A percentile compares a stretch with the other conserved stretches of the same genome.
Conservation (phyloP, 2,797 vertebrate genomes). For the Simalia tracyae region DNA sequence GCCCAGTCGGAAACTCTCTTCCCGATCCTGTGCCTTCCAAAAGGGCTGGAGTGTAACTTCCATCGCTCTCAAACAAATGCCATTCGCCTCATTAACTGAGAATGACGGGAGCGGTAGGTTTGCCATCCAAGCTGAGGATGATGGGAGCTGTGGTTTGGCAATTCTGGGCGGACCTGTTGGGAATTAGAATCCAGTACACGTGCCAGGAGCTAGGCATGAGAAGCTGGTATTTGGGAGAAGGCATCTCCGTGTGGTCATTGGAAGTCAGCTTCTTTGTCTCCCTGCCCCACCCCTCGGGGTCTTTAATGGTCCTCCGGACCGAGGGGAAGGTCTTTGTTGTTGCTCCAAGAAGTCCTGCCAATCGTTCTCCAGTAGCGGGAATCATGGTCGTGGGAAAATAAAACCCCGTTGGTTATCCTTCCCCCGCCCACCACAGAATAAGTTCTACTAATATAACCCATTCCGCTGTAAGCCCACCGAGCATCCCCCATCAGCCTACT, state of each 20-base stretch:
- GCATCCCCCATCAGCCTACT: fast-evolving
- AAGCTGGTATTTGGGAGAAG: background rate
- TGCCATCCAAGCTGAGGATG: background rate
- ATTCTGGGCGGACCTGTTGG: background rate
- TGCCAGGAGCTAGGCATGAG: background rate
- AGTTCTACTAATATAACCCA: background rate
- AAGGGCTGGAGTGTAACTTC: background rate
- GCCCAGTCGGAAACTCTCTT: background rate
- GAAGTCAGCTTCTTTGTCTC: background rate
- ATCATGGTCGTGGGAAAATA: background rate
- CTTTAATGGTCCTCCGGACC: background rate
- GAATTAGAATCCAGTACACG: background rate
- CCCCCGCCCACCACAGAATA: background rate
- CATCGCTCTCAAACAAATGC: background rate
- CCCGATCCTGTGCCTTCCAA: background rate
- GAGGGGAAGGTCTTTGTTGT: background rate
- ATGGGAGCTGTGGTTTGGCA: background rate
- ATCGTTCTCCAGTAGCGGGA: background rate
- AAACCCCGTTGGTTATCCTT: background rate
- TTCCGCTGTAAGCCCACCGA: background rate
- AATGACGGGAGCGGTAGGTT: background rate
- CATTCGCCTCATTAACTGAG: background rate
- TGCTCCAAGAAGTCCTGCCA: background rate
- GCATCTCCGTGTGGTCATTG: background rate
- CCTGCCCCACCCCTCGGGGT: background rate